Conservation (phyloP, 2,888 invertebrate species). For the Crematogaster levior region DNA sequence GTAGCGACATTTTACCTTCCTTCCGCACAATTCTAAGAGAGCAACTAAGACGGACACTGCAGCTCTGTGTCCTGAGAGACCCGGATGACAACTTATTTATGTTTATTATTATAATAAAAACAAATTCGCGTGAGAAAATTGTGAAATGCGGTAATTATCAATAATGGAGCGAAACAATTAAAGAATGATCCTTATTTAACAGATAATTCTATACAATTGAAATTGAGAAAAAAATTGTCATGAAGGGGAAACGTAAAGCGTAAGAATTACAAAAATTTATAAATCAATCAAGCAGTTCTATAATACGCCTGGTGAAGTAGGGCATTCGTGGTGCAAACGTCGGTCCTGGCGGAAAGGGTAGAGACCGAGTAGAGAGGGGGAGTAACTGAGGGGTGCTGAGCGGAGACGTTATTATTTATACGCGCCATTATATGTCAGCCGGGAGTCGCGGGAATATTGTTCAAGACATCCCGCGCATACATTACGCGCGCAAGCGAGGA, state of each 20-base stretch:
- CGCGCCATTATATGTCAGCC: constrained; percentile 81
- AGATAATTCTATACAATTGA: background rate
- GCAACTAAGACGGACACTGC: constrained; percentile 17
- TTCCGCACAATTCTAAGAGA: constrained; percentile 31
- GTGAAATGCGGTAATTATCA: background rate
- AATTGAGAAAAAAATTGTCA: background rate
- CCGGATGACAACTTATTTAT: constrained; percentile 6
- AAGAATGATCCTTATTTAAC: background rate
- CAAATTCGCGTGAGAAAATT: constrained; percentile 9
- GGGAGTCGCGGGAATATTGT: constrained; percentile 82
- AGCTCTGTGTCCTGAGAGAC: background rate
- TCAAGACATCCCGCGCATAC: constrained; percentile 83
- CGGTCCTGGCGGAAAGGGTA: constrained; percentile 29
- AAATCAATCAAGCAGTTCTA: constrained; percentile 24
- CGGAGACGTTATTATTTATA: constrained; percentile 82
- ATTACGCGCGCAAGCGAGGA: constrained; percentile 72
- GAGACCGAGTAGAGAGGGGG: constrained; percentile 36
- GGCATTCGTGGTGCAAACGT: background rate
- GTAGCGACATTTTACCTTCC: constrained; percentile 19
- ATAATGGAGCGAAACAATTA: background rate
- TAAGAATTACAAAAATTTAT: background rate
- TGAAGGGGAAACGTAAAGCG: background rate
- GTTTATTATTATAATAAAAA: constrained; percentile 7
- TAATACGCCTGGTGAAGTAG: background rate
- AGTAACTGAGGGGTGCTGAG: constrained; percentile 48